Base-by-base conservation (phyloP, 2,113 vertebrate species). In the Fregetta grallaria region DNA sequence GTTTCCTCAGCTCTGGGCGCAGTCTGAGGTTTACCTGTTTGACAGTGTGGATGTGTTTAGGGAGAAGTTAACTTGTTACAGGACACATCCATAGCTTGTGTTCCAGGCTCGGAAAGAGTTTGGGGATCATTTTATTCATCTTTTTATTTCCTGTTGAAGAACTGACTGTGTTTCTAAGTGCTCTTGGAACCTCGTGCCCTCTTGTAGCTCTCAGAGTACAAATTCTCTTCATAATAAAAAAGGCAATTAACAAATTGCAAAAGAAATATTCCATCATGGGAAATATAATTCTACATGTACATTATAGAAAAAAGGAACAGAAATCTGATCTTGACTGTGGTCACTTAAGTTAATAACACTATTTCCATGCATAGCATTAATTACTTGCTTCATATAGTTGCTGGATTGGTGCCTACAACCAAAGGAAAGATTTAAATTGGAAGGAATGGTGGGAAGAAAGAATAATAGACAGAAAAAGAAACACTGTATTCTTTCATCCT, bases 161-260 rank as follows among this genome's bases (percentile, higher is more conserved):
- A 90, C 66, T 85, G 50, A 56, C 59, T 27, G 30, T 47, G 15
- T 78, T 89, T 87, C 70, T 50, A 70, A 94, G 63, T 50, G 73
- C 71, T 81, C 12, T 61, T 82, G 66, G 53, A 93, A 42, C 36
- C 70, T 56, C 56, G 26, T 89, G 73, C 47, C 65, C 80, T 96
- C 81, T 79, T 91, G 73, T 49, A 89, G 45, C 61, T 92, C 68
- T 84, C 73, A 3, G 34, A 94, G 76, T 94, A 95, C 36, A 78
- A 91, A 94, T 90, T 32, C 27, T 81, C 40, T 78, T 87, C 50
- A 34, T 79, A 82, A 79, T 86, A 80, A 84, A 88, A 92, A 76
- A 87, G 36, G 53, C 76, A 94, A 95, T 97, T 96, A 95, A 89
- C 53, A 92, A 94, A 94, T 87, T 94, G 86, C 59, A 47, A 81